These are phyloP conservation scores for Pteruthius melanotis DNA, from an alignment of 2,113 vertebrate genomes.

Conservation along the genomic window DNA sequence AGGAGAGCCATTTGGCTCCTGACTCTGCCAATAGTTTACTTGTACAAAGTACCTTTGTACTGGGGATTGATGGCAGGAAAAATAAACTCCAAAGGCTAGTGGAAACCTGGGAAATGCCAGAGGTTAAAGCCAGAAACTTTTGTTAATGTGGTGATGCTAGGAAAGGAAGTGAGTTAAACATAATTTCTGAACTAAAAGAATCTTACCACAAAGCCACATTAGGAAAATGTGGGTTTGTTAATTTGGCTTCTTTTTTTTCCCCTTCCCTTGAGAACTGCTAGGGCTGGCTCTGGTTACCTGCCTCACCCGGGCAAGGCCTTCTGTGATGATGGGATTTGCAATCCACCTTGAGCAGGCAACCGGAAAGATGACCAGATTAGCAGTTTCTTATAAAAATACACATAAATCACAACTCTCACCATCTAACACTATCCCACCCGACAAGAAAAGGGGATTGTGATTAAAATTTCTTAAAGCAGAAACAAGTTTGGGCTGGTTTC, in stretches of 20 bases:
- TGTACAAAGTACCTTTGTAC: neutral
- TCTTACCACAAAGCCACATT: neutral
- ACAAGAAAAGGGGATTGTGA: neutral
- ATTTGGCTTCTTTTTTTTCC: neutral
- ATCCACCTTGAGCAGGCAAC: neutral
- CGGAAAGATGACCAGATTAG: neutral
- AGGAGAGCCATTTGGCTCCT: rapidly evolving
- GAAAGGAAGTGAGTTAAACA: neutral
- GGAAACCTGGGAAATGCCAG: neutral
- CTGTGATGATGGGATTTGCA: neutral
- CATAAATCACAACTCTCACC: neutral
- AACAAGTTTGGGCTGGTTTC: neutral
- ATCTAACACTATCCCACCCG: neutral
- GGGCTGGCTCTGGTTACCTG: neutral
- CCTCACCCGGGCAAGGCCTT: neutral
- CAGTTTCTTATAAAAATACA: neutral
- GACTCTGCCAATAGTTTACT: neutral
- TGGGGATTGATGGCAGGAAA: neutral
- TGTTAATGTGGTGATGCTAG: neutral
- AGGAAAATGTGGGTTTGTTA: neutral
- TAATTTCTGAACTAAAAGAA: neutral
- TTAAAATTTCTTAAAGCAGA: neutral
- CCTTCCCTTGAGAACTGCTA: neutral
- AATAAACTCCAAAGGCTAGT: neutral
- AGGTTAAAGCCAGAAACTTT: neutral